Evolutionary conservation across 2,113 vertebrate genomes (phyloP), one percentile per base, ranked within the genome.

Genomic region (Ptilonorhynchus violaceus): DNA sequence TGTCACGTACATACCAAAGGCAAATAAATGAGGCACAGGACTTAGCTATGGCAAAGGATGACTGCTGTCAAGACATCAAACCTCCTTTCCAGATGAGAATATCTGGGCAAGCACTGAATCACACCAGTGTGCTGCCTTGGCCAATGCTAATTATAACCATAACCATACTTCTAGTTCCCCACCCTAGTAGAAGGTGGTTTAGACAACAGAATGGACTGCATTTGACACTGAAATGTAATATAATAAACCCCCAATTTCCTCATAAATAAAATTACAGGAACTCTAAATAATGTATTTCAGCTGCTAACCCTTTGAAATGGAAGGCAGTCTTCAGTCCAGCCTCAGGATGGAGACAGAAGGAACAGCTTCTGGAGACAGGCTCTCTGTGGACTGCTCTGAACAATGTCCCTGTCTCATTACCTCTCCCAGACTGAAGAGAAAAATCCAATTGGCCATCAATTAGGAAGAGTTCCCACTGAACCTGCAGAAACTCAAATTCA

Each of bases 401-500:
- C 46, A 22, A 46, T 19, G 42, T 27, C 31, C 66, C 1, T 1
- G 7, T 23, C 62, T 94, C 30, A 50, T 72, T 80, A 69, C 66
- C 50, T 64, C 69, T 83, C 59, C 47, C 2, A 12, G 28, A 76
- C 0, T n/a, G 62, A 76, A 58, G 58, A 33, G 80, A 68, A 67
- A 92, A 93, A 64, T 30, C 63, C 82, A 96, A 60, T 7, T 50
- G 75, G 50, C 60, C 88, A 85, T 86, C 91, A 85, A 6, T 85
- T 90, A 91, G 88, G 41, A 96, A 70, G 78, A 92, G 77, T 68
- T 96, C 92, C 81, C 93, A 91, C 24, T 55, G 74, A 94, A 94
- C 27, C 22, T 15, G 69, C 82, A 94, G 74, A 94, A 91, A 85
- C 79, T 83, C 30, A 52, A 59, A 83, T 77, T 89, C 92, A 93